Percentiles rank a stretch among this genome's conserved stretches.
Evolutionary conservation across 2,888 invertebrate genomes (phyloP).

Genomic region (Cordilura impudica): DNA sequence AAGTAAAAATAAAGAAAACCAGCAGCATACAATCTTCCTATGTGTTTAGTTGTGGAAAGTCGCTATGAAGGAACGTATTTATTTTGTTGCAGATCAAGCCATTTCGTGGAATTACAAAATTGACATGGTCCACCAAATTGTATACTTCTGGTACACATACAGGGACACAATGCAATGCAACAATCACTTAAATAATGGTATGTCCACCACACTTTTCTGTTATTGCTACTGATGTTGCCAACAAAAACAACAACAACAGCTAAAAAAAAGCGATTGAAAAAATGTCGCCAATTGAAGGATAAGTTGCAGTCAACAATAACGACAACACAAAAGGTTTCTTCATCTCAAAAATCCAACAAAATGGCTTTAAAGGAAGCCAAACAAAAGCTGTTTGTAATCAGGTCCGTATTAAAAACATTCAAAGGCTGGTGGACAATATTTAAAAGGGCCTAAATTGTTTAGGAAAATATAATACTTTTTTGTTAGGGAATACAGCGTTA

Average conservation of each 20-base stretch:
- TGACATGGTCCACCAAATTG: constrained; percentile 69
- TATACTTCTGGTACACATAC: constrained; percentile 19
- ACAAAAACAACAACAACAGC: constrained; percentile 5
- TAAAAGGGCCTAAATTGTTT: background rate
- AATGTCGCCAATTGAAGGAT: constrained; percentile 76
- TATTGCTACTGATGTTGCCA: constrained; percentile 32
- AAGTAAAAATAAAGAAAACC: constrained; percentile 6
- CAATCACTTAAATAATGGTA: constrained; percentile 63
- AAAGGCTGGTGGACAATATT: background rate
- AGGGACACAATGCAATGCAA: constrained; percentile 44
- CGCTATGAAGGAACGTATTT: constrained; percentile 40
- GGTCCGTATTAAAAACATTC: background rate
- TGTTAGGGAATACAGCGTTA: too few relatives aligned
- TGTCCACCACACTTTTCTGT: constrained; percentile 46
- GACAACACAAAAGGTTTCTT: constrained; percentile 58
- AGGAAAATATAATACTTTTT: too few relatives aligned
- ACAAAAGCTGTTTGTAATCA: background rate
- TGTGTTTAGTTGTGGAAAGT: constrained; percentile 34
- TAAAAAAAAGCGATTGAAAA: constrained; percentile 58
- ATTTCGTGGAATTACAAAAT: constrained; percentile 76
- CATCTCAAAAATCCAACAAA: constrained; percentile 8
- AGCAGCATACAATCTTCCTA: constrained; percentile 3
- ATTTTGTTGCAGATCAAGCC: constrained; percentile 64
- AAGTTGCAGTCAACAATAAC: constrained; percentile 65
- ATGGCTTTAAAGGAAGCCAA: constrained; percentile 19